Percentiles rank a stretch among this genome's conserved stretches.
Conservation (phyloP, 92 coral and sea anemone genomes). For the Micromussa lordhowensis region DNA sequence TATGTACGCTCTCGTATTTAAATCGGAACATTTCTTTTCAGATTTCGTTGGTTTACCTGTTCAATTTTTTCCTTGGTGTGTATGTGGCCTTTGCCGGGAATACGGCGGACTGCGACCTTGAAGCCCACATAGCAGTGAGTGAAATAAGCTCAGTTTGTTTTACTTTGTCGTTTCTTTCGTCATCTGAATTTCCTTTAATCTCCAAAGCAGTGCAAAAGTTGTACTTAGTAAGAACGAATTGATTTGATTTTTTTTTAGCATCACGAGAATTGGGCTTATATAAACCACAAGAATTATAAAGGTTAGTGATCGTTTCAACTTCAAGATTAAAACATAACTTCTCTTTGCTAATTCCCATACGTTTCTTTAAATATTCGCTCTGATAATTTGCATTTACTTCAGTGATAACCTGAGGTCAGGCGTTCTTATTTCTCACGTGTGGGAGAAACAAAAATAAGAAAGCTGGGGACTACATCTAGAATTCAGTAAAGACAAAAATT, state of each 20-base stretch:
- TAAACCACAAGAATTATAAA: neutral
- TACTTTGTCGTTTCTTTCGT: neutral
- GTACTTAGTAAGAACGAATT: neutral
- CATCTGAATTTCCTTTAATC: neutral
- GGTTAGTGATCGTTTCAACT: neutral
- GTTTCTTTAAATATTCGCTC: neutral
- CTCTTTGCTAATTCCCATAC: neutral
- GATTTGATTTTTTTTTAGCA: neutral
- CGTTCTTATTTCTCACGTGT: no score
- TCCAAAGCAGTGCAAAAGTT: neutral
- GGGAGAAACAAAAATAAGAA: no score
- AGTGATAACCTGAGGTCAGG: no score
- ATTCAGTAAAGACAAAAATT: no score
- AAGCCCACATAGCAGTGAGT: neutral
- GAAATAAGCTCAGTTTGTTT: neutral
- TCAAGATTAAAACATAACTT: neutral
- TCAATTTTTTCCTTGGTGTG: neutral
- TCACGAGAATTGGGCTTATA: neutral
- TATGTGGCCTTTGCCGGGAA: conserved; percentile 12
- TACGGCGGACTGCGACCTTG: neutral
- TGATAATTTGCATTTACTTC: neutral
- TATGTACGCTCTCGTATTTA: neutral
- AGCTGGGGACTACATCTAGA: no score
- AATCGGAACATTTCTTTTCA: neutral
- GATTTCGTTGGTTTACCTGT: neutral